phyloP scores from a whole-genome alignment of 2,113 vertebrate genomes.

The Nestor notabilis region DNA sequence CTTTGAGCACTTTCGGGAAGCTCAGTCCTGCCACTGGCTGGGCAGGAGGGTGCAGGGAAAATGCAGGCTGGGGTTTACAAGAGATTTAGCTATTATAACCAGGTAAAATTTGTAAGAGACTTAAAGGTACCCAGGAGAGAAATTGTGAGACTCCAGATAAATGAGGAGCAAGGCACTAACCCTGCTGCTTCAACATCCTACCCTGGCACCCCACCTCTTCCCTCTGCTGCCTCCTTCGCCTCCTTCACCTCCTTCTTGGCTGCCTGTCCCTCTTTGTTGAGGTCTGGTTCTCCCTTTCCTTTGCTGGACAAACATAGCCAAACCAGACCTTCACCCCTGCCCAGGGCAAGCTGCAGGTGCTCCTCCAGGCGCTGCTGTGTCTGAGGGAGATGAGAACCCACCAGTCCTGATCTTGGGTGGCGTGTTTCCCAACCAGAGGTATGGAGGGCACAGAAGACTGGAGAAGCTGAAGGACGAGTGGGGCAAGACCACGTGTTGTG shows the following conservation, averaged over 20 bases:
- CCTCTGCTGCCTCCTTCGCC: neutral
- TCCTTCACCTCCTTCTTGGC: neutral
- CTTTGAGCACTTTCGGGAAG: neutral
- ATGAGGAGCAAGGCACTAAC: neutral
- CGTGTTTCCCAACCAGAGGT: constrained; percentile 46
- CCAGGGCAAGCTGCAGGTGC: neutral
- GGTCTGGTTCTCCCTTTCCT: neutral
- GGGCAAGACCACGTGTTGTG: constrained; percentile 49
- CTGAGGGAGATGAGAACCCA: constrained; percentile 21
- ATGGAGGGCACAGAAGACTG: constrained; percentile 17
- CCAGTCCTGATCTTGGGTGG: constrained; percentile 9
- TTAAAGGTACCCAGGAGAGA: neutral
- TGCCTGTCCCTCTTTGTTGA: neutral
- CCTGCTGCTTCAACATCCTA: neutral
- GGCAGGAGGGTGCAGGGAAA: neutral
- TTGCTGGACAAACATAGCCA: neutral
- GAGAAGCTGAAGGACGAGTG: constrained; percentile 33
- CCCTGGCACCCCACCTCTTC: neutral
- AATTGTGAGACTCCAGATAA: neutral
- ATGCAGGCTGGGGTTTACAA: neutral
- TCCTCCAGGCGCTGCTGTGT: neutral
- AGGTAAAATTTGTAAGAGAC: neutral
- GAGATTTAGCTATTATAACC: neutral
- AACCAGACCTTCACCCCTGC: neutral
- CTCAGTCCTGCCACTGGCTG: neutral